Evolutionary conservation across 1,140 invertebrate species (phyloP).

Genomic region (Monochamus saltuarius): DNA sequence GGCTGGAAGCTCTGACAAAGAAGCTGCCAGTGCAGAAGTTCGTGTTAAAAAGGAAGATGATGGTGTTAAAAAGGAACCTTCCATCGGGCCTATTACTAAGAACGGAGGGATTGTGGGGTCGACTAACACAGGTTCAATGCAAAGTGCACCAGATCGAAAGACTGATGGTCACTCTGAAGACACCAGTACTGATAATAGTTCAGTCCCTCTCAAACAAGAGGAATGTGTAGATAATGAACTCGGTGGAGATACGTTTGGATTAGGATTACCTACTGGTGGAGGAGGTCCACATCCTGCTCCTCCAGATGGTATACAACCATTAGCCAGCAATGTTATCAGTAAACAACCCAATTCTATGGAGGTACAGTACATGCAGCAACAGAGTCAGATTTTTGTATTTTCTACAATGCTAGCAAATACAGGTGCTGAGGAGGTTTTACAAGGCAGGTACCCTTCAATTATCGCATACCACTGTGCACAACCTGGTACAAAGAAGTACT

Average conservation of each 20-base stretch:
- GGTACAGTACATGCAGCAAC: conserved; percentile 89
- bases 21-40: conserved; percentile 41
- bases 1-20: conserved; percentile 49
- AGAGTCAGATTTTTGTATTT: conserved; percentile 98
- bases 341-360: conserved; percentile 80
- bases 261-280: conserved; percentile 48
- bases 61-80: conserved; percentile 43
- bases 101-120: conserved; percentile 51
- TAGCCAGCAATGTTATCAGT: conserved; percentile 75
- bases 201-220: conserved; percentile 39
- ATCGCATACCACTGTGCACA: conserved; percentile 95
- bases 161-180: conserved; percentile 39
- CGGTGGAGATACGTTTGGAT: conserved; percentile 29
- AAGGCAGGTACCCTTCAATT: conserved; percentile 87
- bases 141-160: conserved; percentile 43
- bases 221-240: conserved; percentile 34
- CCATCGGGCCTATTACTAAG: conserved; percentile 44
- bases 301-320: conserved; percentile 65
- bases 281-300: conserved; percentile 60
- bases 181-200: conserved; percentile 31
- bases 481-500: conserved; percentile 90
- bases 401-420: conserved; percentile 92
- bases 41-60: conserved; percentile 51
- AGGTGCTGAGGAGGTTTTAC: conserved; percentile 87
- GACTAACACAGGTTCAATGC: conserved; percentile 50